Conservation (phyloP, 2,888 invertebrate species). For the Caenorhabditis zanzibari region DNA sequence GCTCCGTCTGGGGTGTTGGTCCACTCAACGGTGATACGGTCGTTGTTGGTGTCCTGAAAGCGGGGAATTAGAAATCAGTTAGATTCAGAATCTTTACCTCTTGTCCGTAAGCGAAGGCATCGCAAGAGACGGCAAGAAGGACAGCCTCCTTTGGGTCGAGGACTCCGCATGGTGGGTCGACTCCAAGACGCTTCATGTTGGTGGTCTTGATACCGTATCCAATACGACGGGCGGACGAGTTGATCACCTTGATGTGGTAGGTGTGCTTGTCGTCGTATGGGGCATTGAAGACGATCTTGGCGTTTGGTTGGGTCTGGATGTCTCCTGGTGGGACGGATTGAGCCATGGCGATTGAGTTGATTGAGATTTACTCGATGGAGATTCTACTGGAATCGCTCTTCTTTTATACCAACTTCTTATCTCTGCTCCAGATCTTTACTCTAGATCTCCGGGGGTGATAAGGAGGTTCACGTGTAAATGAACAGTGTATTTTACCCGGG, state of each 20-base stretch:
- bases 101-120: too few species aligned
- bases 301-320: conserved; percentile 67
- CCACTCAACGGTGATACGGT: conserved; percentile 73
- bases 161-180: conserved; percentile 59
- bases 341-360: conserved; percentile 43
- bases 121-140: too few species aligned
- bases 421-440: too few species aligned
- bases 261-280: conserved; percentile 80
- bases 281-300: conserved; percentile 79
- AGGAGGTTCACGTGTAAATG: too few species aligned
- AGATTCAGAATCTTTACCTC: too few species aligned
- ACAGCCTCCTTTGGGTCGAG: conserved; percentile 59
- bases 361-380: too few species aligned
- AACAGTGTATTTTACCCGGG: too few species aligned
- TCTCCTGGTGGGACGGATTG: conserved; percentile 68
- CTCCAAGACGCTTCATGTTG: conserved; percentile 58
- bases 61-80: too few species aligned
- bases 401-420: too few species aligned
- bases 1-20: conserved; percentile 71
- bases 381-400: too few species aligned
- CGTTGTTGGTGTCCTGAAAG: too few species aligned
- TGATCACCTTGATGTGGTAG: conserved; percentile 73
- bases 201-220: conserved; percentile 58
- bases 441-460: too few species aligned
- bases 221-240: conserved; percentile 65